phyloP scores from a whole-genome alignment of 2,797 vertebrate species.

The Taenioides sp. region DNA sequence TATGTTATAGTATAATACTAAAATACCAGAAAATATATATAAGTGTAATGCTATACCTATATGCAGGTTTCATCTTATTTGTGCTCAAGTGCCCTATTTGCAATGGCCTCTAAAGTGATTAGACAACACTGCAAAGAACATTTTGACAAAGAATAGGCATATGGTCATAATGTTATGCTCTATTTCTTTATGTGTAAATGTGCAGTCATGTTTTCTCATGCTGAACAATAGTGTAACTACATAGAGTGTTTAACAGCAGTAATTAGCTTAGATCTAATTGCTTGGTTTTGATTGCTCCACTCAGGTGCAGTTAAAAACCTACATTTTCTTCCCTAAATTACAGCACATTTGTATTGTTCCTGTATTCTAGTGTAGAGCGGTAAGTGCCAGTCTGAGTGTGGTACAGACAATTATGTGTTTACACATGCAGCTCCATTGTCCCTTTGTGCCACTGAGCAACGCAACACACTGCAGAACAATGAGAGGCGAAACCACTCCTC shows the following conservation, averaged over 20 bases:
- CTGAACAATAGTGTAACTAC: constrained; percentile 25
- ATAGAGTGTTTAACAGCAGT: constrained; percentile 17
- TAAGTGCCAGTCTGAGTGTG: constrained; percentile 64
- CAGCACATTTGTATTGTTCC: constrained; percentile 25
- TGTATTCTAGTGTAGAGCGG: constrained; percentile 38
- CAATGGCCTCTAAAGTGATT: background rate
- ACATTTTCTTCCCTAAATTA: constrained; percentile 11
- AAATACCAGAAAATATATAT: too few species aligned
- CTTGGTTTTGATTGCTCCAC: constrained; percentile 14
- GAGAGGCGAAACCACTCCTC: constrained; percentile 22
- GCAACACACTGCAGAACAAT: constrained; percentile 18
- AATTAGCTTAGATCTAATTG: constrained; percentile 6
- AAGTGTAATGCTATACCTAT: too few species aligned
- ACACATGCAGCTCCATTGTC: constrained; percentile 55
- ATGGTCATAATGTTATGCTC: background rate
- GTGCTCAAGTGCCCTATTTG: background rate
- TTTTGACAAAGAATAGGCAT: background rate
- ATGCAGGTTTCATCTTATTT: too few species aligned
- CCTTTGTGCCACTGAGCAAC: constrained; percentile 59
- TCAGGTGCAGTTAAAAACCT: constrained; percentile 25
- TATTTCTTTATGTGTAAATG: too few species aligned
- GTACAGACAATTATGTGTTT: constrained; percentile 48
- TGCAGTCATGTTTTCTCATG: constrained; percentile 3
- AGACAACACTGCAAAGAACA: background rate
- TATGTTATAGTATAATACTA: too few species aligned